Evolutionary conservation across 92 coral and sea anemone genomes (phyloP).

Genomic region (Porites rus): DNA sequence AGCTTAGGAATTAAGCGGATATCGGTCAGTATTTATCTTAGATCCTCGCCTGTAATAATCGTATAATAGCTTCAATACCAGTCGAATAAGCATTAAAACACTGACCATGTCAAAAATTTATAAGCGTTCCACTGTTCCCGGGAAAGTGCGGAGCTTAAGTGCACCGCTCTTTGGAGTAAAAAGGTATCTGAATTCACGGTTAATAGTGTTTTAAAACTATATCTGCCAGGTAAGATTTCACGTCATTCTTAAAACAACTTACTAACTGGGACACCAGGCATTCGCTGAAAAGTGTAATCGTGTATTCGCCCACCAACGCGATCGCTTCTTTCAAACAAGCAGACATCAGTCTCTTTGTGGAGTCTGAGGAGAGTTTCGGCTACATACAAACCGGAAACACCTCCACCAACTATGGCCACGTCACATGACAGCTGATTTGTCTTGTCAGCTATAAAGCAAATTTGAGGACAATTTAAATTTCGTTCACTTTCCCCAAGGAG

Average conservation of each 20-base stretch:
- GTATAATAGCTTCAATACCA: no score
- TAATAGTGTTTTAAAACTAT: no score
- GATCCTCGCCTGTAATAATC: no score
- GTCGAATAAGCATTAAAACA: no score
- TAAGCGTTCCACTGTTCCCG: no score
- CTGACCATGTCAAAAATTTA: no score
- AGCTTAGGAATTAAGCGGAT: no score
- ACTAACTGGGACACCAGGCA: neutral
- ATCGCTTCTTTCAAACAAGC: constrained; percentile 11
- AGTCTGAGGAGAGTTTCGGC: constrained; percentile 28
- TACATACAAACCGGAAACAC: constrained; percentile 21
- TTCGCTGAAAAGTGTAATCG: neutral
- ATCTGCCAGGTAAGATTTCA: no score
- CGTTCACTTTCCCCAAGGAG: neutral
- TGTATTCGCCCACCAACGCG: constrained; percentile 18
- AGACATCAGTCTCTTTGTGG: constrained; percentile 8
- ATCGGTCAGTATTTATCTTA: no score
- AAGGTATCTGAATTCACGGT: no score
- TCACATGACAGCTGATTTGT: constrained; percentile 13
- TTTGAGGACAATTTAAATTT: neutral
- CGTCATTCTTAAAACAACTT: neutral
- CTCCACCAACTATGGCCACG: constrained; percentile 20
- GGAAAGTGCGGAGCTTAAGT: no score
- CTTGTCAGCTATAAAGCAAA: neutral
- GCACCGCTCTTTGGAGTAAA: no score